A percentile compares a stretch with the other conserved stretches of the same genome.
Conservation (phyloP, 2,113 vertebrate species). For the Tretioscincus oriximinensis region DNA sequence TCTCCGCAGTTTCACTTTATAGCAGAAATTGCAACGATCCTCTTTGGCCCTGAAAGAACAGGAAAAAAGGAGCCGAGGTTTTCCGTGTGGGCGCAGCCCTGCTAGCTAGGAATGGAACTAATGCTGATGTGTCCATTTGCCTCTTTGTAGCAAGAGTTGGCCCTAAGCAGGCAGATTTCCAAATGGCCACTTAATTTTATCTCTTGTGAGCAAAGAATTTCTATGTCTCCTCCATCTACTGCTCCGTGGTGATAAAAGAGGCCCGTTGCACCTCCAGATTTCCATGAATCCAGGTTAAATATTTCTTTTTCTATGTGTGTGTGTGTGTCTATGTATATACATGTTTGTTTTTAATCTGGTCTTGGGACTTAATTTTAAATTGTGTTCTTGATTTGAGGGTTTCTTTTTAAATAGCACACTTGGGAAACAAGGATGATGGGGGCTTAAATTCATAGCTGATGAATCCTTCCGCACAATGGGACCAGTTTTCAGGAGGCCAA, state of each 20-base stretch:
- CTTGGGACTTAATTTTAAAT: background rate
- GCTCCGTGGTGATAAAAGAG: no score
- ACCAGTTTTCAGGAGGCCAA: background rate
- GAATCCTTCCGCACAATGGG: background rate
- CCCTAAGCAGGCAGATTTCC: no score
- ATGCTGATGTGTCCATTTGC: background rate
- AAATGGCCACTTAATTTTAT: background rate
- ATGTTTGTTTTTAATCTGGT: background rate
- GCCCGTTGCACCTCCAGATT: background rate
- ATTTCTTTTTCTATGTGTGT: background rate
- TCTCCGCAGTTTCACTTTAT: background rate
- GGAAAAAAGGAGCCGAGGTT: background rate
- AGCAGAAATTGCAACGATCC: rapidly evolving
- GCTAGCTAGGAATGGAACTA: background rate
- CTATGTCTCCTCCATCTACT: background rate
- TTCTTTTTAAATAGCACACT: background rate
- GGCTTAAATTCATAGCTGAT: background rate
- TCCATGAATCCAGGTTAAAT: background rate
- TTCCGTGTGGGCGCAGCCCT: no score
- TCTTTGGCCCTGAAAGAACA: rapidly evolving
- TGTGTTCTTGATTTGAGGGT: background rate
- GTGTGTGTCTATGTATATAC: no score
- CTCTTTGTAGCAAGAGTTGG: background rate
- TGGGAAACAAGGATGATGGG: background rate
- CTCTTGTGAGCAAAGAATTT: background rate